A percentile compares a stretch with the other conserved stretches of the same genome.
Conservation (phyloP, 35 echinoderm and acorn worm species). For the Lytechinus variegatus region DNA sequence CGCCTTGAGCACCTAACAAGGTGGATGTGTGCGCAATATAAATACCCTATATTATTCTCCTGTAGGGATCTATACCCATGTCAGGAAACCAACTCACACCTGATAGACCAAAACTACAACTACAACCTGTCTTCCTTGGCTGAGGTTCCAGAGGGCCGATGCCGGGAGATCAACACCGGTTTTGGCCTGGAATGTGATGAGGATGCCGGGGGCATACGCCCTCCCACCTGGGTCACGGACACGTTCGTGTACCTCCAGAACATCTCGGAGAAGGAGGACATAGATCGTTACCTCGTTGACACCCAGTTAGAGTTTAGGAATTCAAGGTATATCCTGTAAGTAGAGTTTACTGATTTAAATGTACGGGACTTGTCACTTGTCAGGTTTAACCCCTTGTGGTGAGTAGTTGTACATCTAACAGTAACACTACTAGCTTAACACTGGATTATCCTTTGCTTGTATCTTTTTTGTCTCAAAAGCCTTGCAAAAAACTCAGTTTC, state of each 20-base stretch:
- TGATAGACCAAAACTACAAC: neutral
- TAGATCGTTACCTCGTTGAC: slow-evolving; percentile 67
- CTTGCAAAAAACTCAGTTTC: too few species aligned
- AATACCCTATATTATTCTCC: too few species aligned
- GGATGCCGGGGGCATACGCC: slow-evolving; percentile 43
- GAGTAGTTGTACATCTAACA: too few species aligned
- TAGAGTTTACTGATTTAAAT: neutral
- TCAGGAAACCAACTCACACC: slow-evolving; percentile 33
- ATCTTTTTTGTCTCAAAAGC: too few species aligned
- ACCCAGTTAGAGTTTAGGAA: slow-evolving; percentile 45
- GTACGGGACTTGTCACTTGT: too few species aligned
- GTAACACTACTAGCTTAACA: too few species aligned
- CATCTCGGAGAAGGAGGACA: slow-evolving; percentile 70
- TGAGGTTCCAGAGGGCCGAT: slow-evolving; percentile 17
- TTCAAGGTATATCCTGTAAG: slow-evolving; percentile 50
- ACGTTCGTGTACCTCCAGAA: slow-evolving; percentile 68
- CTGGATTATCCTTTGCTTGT: too few species aligned
- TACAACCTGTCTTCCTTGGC: slow-evolving; percentile 22
- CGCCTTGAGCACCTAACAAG: too few species aligned
- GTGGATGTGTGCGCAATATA: too few species aligned
- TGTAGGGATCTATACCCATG: slow-evolving; percentile 56
- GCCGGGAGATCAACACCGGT: slow-evolving; percentile 49
- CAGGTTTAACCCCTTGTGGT: too few species aligned
- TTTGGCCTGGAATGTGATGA: slow-evolving; percentile 51
- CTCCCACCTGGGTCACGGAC: slow-evolving; percentile 71